phyloP scores from a whole-genome alignment of 1,140 invertebrate species.

The Cryptotermes secundus region DNA sequence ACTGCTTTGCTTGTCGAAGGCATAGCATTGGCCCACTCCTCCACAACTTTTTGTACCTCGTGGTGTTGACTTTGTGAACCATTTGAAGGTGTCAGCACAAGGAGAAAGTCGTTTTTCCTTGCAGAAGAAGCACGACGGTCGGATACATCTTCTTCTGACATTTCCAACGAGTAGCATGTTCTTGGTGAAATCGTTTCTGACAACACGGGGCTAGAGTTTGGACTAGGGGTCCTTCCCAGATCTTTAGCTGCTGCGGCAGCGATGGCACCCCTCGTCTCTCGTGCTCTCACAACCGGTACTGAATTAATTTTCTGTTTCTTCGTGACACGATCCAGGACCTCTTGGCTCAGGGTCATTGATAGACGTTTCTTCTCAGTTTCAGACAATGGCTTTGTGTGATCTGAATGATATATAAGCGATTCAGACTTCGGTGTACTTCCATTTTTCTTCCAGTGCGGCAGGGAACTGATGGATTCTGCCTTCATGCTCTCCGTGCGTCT shows the following conservation, averaged over 20 bases:
- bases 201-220: slow-evolving; percentile 37
- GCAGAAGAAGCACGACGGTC: slow-evolving; percentile 36
- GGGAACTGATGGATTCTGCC: slow-evolving; percentile 57
- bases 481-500: slow-evolving; percentile 48
- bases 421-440: not conserved
- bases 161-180: slow-evolving; percentile 57
- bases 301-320: slow-evolving; percentile 50
- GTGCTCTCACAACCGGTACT: slow-evolving; percentile 54
- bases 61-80: slow-evolving; percentile 42
- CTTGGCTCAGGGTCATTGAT: slow-evolving; percentile 69
- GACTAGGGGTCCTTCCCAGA: slow-evolving; percentile 38
- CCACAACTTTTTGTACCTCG: slow-evolving; percentile 51
- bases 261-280: slow-evolving; percentile 64
- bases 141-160: slow-evolving; percentile 48
- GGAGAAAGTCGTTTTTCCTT: slow-evolving; percentile 50
- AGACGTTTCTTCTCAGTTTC: slow-evolving; percentile 72
- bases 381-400: slow-evolving; percentile 48
- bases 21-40: slow-evolving; percentile 49
- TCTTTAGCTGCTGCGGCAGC: slow-evolving; percentile 51
- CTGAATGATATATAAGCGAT: not conserved
- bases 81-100: slow-evolving; percentile 52
- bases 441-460: slow-evolving; percentile 46
- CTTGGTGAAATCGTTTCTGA: slow-evolving; percentile 49
- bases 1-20: slow-evolving; percentile 34
- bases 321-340: slow-evolving; percentile 63